A percentile compares a stretch with the other conserved stretches of the same genome.
These are phyloP conservation scores for Psittacula derbiana DNA, from an alignment of 2,797 vertebrate species.

Conservation along the genomic window DNA sequence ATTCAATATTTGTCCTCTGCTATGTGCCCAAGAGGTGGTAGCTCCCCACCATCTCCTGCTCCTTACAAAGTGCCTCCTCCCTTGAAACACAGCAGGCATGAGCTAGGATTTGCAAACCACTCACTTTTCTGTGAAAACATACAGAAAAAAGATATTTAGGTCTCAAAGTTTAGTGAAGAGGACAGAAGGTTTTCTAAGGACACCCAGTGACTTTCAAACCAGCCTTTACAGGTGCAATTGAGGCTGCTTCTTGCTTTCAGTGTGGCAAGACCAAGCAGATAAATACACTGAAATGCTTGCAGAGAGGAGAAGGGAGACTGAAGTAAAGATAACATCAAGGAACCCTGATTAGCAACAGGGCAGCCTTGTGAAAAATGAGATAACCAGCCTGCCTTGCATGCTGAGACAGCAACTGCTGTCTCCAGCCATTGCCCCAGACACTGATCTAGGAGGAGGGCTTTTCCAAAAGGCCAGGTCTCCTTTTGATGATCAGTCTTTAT, in stretches of 20 bases:
- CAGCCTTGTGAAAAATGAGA: neutral
- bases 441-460: neutral
- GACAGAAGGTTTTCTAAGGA: neutral
- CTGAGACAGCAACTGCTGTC: slow-evolving; percentile 32
- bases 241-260: neutral
- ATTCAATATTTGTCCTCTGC: neutral
- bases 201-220: neutral
- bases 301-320: neutral
- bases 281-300: neutral
- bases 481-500: neutral
- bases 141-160: neutral
- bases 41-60: neutral
- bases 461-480: neutral
- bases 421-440: neutral
- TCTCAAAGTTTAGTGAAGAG: neutral
- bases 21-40: neutral
- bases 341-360: neutral
- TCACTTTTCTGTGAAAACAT: neutral
- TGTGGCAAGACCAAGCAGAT: neutral
- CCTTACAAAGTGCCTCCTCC: neutral
- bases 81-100: fast-evolving
- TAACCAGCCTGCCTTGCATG: neutral
- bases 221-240: neutral
- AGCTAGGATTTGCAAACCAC: neutral
- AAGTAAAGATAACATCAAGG: slow-evolving; percentile 7